Conservation (phyloP, 2,888 invertebrate species). For the Amblyjoppa fuscipennis region DNA sequence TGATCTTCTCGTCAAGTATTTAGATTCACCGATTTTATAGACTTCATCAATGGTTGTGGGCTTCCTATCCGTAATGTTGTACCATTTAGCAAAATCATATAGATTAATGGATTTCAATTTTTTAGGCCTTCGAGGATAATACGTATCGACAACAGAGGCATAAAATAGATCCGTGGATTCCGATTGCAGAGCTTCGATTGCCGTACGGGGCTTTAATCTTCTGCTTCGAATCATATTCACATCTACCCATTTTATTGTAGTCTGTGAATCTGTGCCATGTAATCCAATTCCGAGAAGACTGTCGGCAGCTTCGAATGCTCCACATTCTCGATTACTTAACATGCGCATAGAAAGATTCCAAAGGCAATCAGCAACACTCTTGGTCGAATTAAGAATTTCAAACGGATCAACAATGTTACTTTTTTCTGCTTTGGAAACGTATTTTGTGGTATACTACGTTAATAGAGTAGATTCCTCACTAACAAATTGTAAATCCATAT, state of each 20-base stretch:
- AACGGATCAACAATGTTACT: background rate
- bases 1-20: no score
- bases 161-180: no score
- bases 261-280: background rate
- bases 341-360: background rate
- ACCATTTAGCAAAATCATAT: background rate
- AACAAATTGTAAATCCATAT: no score
- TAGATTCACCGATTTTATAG: no score
- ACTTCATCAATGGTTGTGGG: no score
- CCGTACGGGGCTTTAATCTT: no score
- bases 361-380: no score
- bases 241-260: no score
- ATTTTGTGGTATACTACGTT: constrained; percentile 1
- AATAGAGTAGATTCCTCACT: no score
- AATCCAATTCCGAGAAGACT: constrained; percentile 3
- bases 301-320: background rate
- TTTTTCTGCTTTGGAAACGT: constrained; percentile 1
- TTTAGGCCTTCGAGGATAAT: background rate
- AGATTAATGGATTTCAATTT: background rate
- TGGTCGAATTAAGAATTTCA: no score
- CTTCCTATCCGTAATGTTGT: background rate
- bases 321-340: background rate
- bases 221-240: no score
- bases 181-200: no score
- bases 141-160: background rate